Base-by-base conservation (phyloP, 2,113 vertebrate species). In the Seriola aureovittata region DNA sequence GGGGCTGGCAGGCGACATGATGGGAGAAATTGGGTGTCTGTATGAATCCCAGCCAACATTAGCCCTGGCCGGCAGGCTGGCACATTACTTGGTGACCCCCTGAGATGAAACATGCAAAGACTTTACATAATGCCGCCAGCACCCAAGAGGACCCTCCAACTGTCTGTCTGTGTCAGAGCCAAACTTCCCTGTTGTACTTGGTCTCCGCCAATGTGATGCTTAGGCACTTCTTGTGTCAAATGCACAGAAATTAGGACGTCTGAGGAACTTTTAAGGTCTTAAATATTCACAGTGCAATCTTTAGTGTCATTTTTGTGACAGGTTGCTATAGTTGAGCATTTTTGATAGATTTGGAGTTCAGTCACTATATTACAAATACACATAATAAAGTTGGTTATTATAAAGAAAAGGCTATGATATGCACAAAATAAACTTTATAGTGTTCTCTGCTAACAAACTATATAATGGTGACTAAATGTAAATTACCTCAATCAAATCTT, bases 1-100 rank as follows among this genome's bases (percentile, higher is more conserved):
- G 38, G n/a, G 62, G 62, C 64, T 86, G 88, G 68, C 85, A 90
- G 75, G 64, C 25, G 21, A 91, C 80, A 70, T 60, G 73, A 93
- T 89, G 89, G 66, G 79, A 72, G 76, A 90, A 92, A 93, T 77
- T 87, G 85, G 66, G 85, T 90, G 90, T 88, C 85, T 82, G 77
- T 55, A 80, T 80, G 85, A 93, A 89, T 90, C 74, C 71, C 3
- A 52, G 84, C 50, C 69, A 84, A 65, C 66, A 74, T 66, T 44
- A 87, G 79, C 69, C 71, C 57, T 78, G 75, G 77, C 58, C 42
- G 44, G 75, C 63, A 85, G 69, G 19, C 75, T 66, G 66, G 72
- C 78, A 66, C 57, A 81, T 80, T 73, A 80, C 68, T 84, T 8
- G 65, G 46, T 85, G 70, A 58, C 75, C 29, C 79, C 52, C 57